A percentile compares a stretch with the other conserved stretches of the same genome.
Evolutionary conservation across 2,113 vertebrate species (phyloP).

Genomic region (Malaclemys terrapin): DNA sequence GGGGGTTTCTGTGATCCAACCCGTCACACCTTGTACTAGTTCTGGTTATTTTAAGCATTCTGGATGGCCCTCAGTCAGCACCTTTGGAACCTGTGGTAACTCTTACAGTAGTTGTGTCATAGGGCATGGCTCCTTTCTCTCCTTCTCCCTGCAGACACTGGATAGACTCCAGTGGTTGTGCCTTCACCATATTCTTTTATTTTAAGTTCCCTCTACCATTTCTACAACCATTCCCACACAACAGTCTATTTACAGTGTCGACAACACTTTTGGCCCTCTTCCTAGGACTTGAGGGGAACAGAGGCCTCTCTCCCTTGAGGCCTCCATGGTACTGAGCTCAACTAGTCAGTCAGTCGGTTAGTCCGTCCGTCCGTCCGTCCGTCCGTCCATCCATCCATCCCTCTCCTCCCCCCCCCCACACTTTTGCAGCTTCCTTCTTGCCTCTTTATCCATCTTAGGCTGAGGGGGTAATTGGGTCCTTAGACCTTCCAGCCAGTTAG

Average conservation of each 20-base stretch:
- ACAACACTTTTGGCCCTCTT: not conserved
- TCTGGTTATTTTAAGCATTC: not conserved
- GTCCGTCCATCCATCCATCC: too few species aligned
- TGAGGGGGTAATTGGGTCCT: not conserved
- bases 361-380: fast-evolving
- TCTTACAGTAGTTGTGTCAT: not conserved
- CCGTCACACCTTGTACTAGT: not conserved
- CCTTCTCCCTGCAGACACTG: not conserved
- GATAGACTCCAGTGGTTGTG: too few species aligned
- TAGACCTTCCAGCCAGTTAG: not conserved
- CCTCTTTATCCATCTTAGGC: not conserved
- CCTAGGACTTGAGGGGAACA: not conserved
- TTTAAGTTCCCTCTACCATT: too few species aligned
- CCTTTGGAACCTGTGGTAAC: not conserved
- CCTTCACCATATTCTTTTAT: too few species aligned
- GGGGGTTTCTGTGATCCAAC: too few species aligned
- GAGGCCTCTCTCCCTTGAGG: not conserved
- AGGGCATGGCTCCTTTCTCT: not conserved
- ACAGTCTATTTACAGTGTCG: not conserved
- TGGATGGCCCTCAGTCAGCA: not conserved
- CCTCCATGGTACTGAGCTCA: not conserved
- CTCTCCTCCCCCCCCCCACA: too few species aligned
- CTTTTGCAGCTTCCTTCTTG: not conserved
- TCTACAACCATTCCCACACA: not conserved
- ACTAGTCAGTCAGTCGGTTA: not conserved